phyloP scores from a whole-genome alignment of 2,797 vertebrate genomes.

The Eremophila alpestris region DNA sequence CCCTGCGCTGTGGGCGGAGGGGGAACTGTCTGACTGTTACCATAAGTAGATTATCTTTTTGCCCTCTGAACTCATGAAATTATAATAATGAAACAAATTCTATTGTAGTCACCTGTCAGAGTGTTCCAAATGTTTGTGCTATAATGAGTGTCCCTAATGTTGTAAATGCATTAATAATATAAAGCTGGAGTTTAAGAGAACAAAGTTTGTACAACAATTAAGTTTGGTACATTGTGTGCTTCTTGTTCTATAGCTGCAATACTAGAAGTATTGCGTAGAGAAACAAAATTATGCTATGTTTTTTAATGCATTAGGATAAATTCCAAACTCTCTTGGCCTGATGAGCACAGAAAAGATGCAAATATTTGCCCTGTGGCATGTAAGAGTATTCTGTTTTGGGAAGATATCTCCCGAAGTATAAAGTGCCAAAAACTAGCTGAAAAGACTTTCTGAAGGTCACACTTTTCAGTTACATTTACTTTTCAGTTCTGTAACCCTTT shows the following conservation, averaged over 20 bases:
- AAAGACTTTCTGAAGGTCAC: neutral
- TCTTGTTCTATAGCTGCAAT: neutral
- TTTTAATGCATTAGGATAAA: neutral
- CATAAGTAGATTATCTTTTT: slow-evolving; percentile 56
- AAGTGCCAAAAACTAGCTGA: neutral
- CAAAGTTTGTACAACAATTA: neutral
- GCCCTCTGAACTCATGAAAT: slow-evolving; percentile 55
- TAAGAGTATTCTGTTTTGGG: neutral
- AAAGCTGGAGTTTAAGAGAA: neutral
- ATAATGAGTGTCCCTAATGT: neutral
- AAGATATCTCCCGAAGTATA: neutral
- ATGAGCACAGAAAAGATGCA: neutral
- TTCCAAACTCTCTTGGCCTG: neutral
- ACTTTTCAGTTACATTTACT: neutral
- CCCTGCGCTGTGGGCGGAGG: neutral
- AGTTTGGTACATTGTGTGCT: neutral
- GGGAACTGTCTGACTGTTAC: slow-evolving; percentile 5
- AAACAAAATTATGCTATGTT: neutral
- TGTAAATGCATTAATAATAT: neutral
- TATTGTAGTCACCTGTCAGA: slow-evolving; percentile 29
- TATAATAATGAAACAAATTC: slow-evolving; percentile 41
- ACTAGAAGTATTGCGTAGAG: neutral
- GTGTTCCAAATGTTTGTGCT: neutral
- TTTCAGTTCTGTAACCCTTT: neutral
- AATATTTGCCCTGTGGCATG: neutral